These are phyloP conservation scores for Melinaea menophilus DNA, from an alignment of 2,888 invertebrate genomes.

Conservation along the genomic window DNA sequence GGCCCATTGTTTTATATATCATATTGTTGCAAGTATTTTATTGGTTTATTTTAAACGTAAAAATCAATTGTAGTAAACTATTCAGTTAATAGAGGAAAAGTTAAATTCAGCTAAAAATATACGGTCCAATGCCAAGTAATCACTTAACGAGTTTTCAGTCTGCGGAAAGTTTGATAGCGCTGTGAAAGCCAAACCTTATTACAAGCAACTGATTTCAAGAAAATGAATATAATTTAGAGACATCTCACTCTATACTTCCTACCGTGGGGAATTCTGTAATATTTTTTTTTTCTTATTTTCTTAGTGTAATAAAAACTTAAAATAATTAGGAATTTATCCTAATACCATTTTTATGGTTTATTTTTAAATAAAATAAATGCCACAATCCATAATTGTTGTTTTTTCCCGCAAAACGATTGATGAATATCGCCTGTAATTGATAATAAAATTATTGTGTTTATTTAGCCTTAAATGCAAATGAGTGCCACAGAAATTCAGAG, in stretches of 20 bases:
- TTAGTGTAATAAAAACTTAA: too few relatives aligned
- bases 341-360: too few relatives aligned
- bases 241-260: conserved; percentile 6
- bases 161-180: conserved; percentile 45
- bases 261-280: too few relatives aligned
- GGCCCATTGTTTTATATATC: too few relatives aligned
- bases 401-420: neutral
- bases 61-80: neutral
- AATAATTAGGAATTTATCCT: too few relatives aligned
- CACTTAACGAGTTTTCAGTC: conserved; percentile 44
- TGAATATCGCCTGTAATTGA: neutral
- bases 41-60: neutral
- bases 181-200: conserved; percentile 31
- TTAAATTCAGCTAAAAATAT: conserved; percentile 29
- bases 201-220: conserved; percentile 34
- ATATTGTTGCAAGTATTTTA: neutral
- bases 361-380: too few relatives aligned
- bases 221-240: conserved; percentile 31
- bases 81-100: neutral
- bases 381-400: neutral
- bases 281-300: too few relatives aligned
- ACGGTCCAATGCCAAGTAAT: conserved; percentile 57
- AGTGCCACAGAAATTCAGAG: conserved; percentile 9
- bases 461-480: conserved; percentile 11
- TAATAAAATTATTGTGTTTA: conserved; percentile 11